Base-by-base conservation (phyloP, 2,888 invertebrate genomes). In the Pharmacophagus antenor region DNA sequence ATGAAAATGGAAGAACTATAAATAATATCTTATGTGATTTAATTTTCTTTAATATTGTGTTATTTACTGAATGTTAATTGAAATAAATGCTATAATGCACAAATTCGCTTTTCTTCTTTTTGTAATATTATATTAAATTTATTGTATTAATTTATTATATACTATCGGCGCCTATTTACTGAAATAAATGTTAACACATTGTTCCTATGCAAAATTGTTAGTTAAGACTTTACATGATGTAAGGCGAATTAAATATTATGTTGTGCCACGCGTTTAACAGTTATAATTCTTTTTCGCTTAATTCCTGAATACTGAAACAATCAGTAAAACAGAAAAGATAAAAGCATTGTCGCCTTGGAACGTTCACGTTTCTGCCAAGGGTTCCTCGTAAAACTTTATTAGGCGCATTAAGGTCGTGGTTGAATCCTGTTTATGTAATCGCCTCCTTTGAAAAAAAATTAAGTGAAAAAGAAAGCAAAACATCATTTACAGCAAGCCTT, bases 341-440 rank as follows among this genome's bases (percentile, higher is more conserved):
- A 88, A 88, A 88, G 88, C 88, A 85, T 88, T 86, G 88, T 88
- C 88, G 87, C 86, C 88, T 85, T 80, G 85, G 75, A 88, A 82
- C 81, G 85, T 85, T 83, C 85, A 84, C 85, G 88, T 87, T 88
- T 84, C 84, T 80, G 82, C 85, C 84, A 83, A 88, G 89, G 88
- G 87, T 84, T 84, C 79, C 75, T 88, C 89, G 85, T 89, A 88
- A 89, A 89, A 88, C 88, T 89, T 89, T 89, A 89, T 89, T 89
- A 89, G 86, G 77, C 85, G 83, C 86, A 88, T 89, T 88, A 89
- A 86, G 89, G 88, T 88, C 88, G 86, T 84, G 86, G 88, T 88
- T 88, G 88, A 87, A 88, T 88, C 88, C 88, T 89, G 88, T 89
- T 88, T 89, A 88, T 89, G 89, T 90, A 90, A 90, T 89, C 88